Base-by-base conservation (phyloP, 2,888 invertebrate species). In the Ormyrus pomaceus region DNA sequence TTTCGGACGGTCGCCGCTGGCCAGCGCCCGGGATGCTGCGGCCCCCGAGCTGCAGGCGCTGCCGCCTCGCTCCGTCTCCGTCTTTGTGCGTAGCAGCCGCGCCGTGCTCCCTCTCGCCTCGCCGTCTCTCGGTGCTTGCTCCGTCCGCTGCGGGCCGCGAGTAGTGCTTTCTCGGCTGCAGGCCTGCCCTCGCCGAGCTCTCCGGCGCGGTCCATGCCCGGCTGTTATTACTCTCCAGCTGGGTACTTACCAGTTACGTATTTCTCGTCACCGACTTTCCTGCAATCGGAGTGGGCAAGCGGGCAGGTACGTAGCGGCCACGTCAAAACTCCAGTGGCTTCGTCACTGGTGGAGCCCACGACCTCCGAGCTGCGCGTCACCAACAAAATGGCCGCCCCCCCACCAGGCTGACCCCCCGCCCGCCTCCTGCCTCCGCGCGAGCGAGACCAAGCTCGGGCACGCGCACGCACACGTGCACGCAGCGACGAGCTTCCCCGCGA, bases 191-290 rank as follows among this genome's bases (percentile, higher is more conserved):
- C 45, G 48, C 34, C n/a, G 51, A 66, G 58, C 51, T 79, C 55
- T 58, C 61, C 58, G 51, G 51, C 62, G 61, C 73, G 68, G 51
- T 59, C 61, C 68, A n/a, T 53, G 53, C 74, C 69, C 53, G 53
- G 72, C 74, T 72, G 72, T 69, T 82, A 76, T 79, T 81, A 62
- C 69, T 68, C 79, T 76, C 73, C 73, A 69, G 73, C 92, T 92
- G 93, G 93, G 94, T 94, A 95, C 95, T 95, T 95, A 95, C 95
- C 95, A 94, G 95, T 96, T 96, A 96, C 96, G 96, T 96, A 95
- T 95, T 95, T 95, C 95, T 96, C 96, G 96, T 96, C 96, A 96
- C 96, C 95, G 95, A 95, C 51, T 95, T 95, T 95, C 95, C 95
- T 95, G 96, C 95, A 94, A 95, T 95, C 95, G 95, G 96, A 96